phyloP scores from a whole-genome alignment of 2,888 invertebrate species.

The Phortica okadai region DNA sequence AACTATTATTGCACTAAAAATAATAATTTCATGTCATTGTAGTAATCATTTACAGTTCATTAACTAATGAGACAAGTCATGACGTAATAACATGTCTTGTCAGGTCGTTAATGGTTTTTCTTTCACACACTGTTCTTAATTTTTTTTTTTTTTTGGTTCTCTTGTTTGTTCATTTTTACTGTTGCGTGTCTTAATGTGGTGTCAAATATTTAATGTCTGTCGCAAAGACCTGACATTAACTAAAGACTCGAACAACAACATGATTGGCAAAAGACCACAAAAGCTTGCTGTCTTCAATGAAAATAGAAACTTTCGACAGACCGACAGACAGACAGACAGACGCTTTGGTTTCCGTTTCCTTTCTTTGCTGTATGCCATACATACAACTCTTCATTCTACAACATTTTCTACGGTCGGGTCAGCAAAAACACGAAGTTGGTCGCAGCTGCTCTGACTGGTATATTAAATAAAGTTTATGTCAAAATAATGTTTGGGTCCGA shows the following conservation, averaged over 20 bases:
- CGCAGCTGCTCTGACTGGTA: neutral
- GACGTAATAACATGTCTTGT: slow-evolving; percentile 6
- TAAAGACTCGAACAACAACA: neutral
- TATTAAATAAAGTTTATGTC: neutral
- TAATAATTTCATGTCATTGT: neutral
- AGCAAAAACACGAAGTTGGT: neutral
- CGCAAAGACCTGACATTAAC: neutral
- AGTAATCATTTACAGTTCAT: slow-evolving; percentile 60
- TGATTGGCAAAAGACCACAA: neutral
- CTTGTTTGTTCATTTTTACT: neutral
- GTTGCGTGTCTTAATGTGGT: neutral
- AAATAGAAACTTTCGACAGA: neutral
- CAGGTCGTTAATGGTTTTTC: neutral
- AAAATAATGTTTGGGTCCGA: neutral
- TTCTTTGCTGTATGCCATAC: too few species aligned
- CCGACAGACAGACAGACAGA: too few species aligned
- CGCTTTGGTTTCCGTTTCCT: too few species aligned
- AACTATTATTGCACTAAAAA: neutral
- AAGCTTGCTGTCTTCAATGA: neutral
- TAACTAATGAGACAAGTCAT: slow-evolving; percentile 62
- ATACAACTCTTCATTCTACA: too few species aligned
- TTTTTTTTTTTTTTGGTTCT: neutral
- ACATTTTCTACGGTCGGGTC: neutral
- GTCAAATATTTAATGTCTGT: neutral
- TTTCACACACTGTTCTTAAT: neutral